A percentile compares a stretch with the other conserved stretches of the same genome.
Evolutionary conservation across 1,140 invertebrate species (phyloP).

Genomic region (Atta colombica): DNA sequence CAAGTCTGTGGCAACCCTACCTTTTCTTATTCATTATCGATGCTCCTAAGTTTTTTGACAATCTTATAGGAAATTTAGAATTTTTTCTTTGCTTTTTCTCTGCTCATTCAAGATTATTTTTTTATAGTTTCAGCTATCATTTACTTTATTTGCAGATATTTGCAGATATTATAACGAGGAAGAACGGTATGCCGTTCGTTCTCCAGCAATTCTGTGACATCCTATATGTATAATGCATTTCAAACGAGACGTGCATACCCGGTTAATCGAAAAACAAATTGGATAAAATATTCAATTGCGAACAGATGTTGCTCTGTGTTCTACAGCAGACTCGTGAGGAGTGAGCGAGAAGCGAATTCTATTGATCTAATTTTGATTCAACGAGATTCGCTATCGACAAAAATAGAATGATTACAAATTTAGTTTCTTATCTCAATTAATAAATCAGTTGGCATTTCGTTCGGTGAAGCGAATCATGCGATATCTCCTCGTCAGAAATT

Average conservation of each 20-base stretch:
- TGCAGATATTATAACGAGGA: neutral
- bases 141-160: neutral
- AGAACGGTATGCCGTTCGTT: neutral
- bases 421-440: slow-evolving; percentile 18
- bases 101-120: neutral
- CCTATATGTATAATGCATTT: neutral
- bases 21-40: too few relatives aligned
- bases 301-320: slow-evolving; percentile 9
- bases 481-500: neutral
- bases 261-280: slow-evolving; percentile 31
- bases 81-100: neutral
- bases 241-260: neutral
- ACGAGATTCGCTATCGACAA: neutral
- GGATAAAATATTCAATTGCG: slow-evolving; percentile 34
- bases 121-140: neutral
- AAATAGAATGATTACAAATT: slow-evolving; percentile 18
- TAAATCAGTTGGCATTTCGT: slow-evolving; percentile 1
- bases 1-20: too few relatives aligned
- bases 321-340: neutral
- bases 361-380: slow-evolving; percentile 25
- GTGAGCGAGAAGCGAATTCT: neutral
- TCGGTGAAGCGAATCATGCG: neutral
- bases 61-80: slow-evolving; percentile 31
- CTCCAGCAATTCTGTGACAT: neutral
- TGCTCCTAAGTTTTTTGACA: slow-evolving; percentile 26